Conservation (phyloP, 2,888 invertebrate species). For the Diplazon laetatorius region DNA sequence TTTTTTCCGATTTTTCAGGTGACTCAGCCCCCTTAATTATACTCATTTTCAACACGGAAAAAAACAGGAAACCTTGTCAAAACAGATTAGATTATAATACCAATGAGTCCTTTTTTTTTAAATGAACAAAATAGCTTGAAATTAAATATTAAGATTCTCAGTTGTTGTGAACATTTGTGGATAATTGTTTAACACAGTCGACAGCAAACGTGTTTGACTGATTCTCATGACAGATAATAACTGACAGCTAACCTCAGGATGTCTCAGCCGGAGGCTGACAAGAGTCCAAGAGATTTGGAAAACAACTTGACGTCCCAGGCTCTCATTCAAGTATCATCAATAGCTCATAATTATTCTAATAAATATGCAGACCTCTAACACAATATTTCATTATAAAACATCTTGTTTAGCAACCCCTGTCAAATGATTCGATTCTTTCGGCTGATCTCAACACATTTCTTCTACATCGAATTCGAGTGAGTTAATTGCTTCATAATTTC, state of each 20-base stretch:
- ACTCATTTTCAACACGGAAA: too few relatives aligned
- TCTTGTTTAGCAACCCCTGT: slow-evolving; percentile 59
- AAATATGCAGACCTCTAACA: background rate
- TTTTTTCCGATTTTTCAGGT: too few relatives aligned
- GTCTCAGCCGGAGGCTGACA: slow-evolving; percentile 3
- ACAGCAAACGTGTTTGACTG: background rate
- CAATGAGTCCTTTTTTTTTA: too few relatives aligned
- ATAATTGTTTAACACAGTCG: background rate
- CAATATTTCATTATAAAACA: slow-evolving; percentile 16
- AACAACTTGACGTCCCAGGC: slow-evolving; percentile 43
- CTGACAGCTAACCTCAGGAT: slow-evolving; percentile 39
- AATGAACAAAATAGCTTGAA: too few relatives aligned
- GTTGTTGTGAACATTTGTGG: too few relatives aligned
- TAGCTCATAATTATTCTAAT: background rate
- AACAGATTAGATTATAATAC: too few relatives aligned
- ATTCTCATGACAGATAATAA: background rate
- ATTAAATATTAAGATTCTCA: too few relatives aligned
- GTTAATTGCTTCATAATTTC: slow-evolving; percentile 16
- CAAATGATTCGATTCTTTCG: slow-evolving; percentile 84
- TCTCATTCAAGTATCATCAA: slow-evolving; percentile 54
- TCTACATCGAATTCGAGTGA: slow-evolving; percentile 85
- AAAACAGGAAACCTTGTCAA: too few relatives aligned
- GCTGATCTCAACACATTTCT: slow-evolving; percentile 86
- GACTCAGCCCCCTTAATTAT: too few relatives aligned
- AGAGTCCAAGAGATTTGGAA: background rate